Conservation (phyloP, 2,797 vertebrate species). For the Malurus leucopterus region DNA sequence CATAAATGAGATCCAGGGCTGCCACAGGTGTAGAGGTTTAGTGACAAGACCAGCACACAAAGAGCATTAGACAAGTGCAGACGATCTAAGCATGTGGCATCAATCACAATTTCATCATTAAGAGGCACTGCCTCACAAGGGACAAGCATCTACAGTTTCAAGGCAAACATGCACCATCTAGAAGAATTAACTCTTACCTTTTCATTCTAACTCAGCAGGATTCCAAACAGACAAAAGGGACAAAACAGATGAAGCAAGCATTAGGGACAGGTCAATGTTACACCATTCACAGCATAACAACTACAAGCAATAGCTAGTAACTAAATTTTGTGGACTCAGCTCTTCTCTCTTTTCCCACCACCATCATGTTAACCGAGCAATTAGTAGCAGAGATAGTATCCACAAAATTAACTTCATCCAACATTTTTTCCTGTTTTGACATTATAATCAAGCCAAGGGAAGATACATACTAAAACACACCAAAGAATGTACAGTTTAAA, state of each 20-base stretch:
- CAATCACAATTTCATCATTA: slow-evolving; percentile 52
- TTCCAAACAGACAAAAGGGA: slow-evolving; percentile 95
- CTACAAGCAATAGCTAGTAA: neutral
- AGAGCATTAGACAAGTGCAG: slow-evolving; percentile 36
- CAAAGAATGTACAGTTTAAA: neutral
- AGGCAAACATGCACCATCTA: slow-evolving; percentile 87
- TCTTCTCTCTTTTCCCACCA: neutral
- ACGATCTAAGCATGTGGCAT: neutral
- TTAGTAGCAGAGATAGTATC: neutral
- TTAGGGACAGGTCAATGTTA: slow-evolving; percentile 71
- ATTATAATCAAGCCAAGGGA: neutral
- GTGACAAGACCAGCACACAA: slow-evolving; percentile 30
- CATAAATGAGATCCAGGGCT: slow-evolving; percentile 63
- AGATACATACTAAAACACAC: neutral
- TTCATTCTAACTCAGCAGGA: slow-evolving; percentile 99
- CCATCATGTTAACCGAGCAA: neutral
- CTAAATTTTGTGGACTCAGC: neutral
- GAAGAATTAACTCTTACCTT: slow-evolving; percentile 96
- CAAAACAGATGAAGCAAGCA: slow-evolving; percentile 95
- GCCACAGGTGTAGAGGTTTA: slow-evolving; percentile 27
- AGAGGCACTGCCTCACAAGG: slow-evolving; percentile 23
- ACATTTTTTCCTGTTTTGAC: neutral
- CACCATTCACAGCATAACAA: slow-evolving; percentile 61
- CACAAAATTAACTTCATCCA: neutral
- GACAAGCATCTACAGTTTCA: slow-evolving; percentile 47